Conservation (phyloP, 2,888 invertebrate species). For the Crioceris asparagi region DNA sequence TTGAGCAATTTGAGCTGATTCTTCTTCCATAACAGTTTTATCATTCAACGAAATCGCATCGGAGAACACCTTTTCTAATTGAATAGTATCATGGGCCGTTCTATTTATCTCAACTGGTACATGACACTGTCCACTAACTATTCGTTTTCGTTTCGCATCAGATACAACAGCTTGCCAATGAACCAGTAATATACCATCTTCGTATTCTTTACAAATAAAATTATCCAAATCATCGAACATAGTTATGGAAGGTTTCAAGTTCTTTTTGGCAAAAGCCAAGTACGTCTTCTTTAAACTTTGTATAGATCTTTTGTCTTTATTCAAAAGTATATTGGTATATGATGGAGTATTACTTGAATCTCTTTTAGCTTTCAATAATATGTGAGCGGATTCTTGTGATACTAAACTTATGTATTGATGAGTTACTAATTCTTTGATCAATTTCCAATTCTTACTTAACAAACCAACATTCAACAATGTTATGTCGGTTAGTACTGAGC, state of each 20-base stretch:
- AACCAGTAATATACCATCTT: conserved; percentile 32
- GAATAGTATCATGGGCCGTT: conserved; percentile 37
- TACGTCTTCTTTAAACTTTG: conserved; percentile 33
- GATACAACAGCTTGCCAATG: conserved; percentile 36
- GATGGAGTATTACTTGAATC: conserved; percentile 19
- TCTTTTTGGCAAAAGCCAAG: conserved; percentile 39
- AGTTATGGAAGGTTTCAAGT: conserved; percentile 27
- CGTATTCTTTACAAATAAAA: conserved; percentile 19
- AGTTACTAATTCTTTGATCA: conserved; percentile 32
- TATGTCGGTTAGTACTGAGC: conserved; percentile 45
- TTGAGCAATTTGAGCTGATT: conserved; percentile 16
- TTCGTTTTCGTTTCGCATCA: conserved; percentile 43
- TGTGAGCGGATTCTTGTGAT: conserved; percentile 43
- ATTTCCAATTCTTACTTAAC: conserved; percentile 50
- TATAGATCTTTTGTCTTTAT: conserved; percentile 23
- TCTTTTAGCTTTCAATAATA: conserved; percentile 41
- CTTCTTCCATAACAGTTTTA: conserved; percentile 15
- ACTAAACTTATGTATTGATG: conserved; percentile 37
- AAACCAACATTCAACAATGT: conserved; percentile 49
- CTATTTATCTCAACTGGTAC: conserved; percentile 47
- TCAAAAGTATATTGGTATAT: conserved; percentile 35
- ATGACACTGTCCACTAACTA: conserved; percentile 59
- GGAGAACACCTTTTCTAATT: conserved; percentile 19
- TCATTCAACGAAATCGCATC: conserved; percentile 20
- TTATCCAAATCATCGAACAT: conserved; percentile 25